Evolutionary conservation across 2,113 vertebrate genomes (phyloP).

Genomic region (Daphoenositta chrysoptera): DNA sequence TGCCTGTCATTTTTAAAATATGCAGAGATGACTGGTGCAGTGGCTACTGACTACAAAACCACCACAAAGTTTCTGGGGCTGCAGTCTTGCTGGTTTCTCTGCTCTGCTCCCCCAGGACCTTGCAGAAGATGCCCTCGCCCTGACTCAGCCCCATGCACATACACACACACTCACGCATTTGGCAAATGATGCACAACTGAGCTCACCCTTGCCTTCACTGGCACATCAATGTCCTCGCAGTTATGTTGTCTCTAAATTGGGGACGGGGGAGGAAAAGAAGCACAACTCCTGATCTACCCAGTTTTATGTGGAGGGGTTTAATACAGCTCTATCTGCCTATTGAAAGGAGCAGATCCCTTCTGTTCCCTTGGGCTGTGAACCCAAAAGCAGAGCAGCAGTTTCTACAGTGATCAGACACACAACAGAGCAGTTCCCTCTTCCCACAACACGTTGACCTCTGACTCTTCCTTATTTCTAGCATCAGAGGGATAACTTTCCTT

Average conservation of each 20-base stretch:
- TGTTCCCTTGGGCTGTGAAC: background rate
- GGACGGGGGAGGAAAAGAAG: background rate
- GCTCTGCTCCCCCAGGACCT: background rate
- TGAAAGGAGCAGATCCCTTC: background rate
- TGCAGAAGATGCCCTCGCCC: background rate
- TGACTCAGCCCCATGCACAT: background rate
- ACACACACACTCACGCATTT: background rate
- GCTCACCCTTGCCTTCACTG: background rate
- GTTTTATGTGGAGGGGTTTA: background rate
- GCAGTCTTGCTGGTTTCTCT: background rate
- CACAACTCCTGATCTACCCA: background rate
- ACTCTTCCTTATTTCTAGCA: background rate
- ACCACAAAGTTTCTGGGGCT: background rate
- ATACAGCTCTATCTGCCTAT: background rate
- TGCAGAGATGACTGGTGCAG: constrained; percentile 27
- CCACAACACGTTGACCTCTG: background rate
- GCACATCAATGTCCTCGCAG: background rate
- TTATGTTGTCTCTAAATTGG: background rate
- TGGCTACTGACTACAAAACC: constrained; percentile 27
- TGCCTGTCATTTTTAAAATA: constrained; percentile 59
- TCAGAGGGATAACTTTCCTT: background rate
- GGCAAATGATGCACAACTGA: background rate
- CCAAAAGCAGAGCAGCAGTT: background rate
- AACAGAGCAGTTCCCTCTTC: background rate
- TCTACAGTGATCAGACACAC: background rate